These are phyloP conservation scores for Cyanoderma ruficeps DNA, from an alignment of 2,113 vertebrate genomes.

Conservation along the genomic window DNA sequence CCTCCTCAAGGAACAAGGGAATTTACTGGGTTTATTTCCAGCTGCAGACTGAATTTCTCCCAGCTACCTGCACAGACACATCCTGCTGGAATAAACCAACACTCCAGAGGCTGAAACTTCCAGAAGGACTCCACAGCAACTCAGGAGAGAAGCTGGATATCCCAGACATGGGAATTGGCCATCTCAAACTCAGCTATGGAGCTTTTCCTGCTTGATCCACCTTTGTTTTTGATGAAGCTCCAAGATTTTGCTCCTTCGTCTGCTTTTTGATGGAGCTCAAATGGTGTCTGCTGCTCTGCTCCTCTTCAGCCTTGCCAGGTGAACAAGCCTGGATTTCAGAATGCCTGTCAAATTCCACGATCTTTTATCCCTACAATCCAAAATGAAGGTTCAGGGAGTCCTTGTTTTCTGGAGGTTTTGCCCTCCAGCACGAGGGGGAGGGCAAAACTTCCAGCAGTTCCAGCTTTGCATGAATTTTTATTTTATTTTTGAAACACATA, in stretches of 20 bases:
- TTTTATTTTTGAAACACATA: not conserved
- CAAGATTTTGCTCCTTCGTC: not conserved
- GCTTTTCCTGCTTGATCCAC: not conserved
- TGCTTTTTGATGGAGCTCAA: not conserved
- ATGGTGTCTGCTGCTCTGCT: not conserved
- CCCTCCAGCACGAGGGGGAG: not conserved
- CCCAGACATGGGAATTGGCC: not conserved
- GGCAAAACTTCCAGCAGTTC: not conserved
- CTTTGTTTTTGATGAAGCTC: not conserved
- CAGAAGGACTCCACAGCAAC: not conserved
- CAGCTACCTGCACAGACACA: constrained; percentile 11
- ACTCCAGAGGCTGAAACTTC: not conserved
- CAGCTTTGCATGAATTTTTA: not conserved
- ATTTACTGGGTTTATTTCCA: not conserved
- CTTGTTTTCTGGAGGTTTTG: not conserved
- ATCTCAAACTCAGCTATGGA: not conserved
- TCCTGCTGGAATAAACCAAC: not conserved
- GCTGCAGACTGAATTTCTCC: not conserved
- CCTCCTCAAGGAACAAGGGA: not conserved
- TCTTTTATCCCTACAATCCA: not conserved
- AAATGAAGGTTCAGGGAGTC: not conserved
- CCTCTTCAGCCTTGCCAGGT: not conserved
- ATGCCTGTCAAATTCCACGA: not conserved
- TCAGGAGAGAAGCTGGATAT: not conserved
- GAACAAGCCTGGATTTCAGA: not conserved